Base-by-base conservation (phyloP, 2,888 invertebrate genomes). In the Dysmachus trigonus region DNA sequence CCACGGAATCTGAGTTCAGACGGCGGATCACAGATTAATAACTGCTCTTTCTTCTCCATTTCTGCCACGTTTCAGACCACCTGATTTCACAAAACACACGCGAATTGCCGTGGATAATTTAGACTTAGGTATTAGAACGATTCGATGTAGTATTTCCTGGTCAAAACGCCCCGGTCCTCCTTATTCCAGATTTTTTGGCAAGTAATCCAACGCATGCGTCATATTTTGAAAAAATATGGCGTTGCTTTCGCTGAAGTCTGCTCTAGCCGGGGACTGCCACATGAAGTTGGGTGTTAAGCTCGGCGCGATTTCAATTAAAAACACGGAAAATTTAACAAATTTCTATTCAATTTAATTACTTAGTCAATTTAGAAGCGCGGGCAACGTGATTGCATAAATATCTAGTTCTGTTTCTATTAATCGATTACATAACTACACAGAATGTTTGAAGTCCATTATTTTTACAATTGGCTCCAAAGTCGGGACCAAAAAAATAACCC, bases 1-100 rank as follows among this genome's bases (percentile, higher is more conserved):
- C 98, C 97, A 94, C 95, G 95, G 93, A 98, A 98, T 94, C 95
- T 96, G 90, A 98, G 95, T 93, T 97, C 98, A 93, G 95, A 94
- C 93, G 95, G 95, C 90, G 98, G 98, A 91, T 97, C 96, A 94
- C 98, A 96, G 92, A 94, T 94, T 93, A 98, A 94, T 92, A 97
- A 94, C 92, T 96, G 96, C 92, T 96, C 96, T 90, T 94, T 95
- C 91, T 94, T 95, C 91, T 94, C 93, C 85, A 74, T 83, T 83
- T 83, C 47, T 31, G 38, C 38, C 74, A 85, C 72, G 33, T 74
- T 72, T 74, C n/a, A 22, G 10, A 31, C 41, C 30, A 33, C 15
- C 18, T 18, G 35, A 51, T 73, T 30, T 74, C 73, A 85, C 73
- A 73, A 74, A 85, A 51, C 47, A 74, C 73, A 74, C 85, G 30